Evolutionary conservation across 2,113 vertebrate genomes (phyloP), one percentile per base, ranked within the genome.

Genomic region (Proterorhinus semilunaris): DNA sequence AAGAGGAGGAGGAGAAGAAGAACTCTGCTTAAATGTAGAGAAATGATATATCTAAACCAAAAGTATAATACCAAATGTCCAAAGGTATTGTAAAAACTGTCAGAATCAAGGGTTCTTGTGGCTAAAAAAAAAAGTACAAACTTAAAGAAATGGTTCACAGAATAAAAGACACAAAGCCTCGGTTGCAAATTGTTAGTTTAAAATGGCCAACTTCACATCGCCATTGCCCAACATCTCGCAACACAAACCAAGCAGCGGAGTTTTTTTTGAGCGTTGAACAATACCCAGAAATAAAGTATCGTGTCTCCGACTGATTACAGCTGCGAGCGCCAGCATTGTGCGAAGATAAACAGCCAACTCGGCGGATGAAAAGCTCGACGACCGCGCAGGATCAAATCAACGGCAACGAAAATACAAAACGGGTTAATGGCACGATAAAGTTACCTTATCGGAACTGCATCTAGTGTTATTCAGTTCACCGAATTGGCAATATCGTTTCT

Each of bases 271-370:
- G 42, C 76, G 46, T 62, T 76, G 67, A 85, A 88, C 82, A 85
- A 87, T 80, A 73, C 76, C 68, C 21, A 69, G 65, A 65, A 83
- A 84, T 77, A 79, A 66, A 77, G 68, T 70, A 76, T 76, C 42
- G 67, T 86, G 55, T 69, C 65, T 65, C 47, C 67, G 75, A 68
- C 49, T 84, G 77, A 90, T 88, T 87, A 88, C 76, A 81, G 84
- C 74, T 62, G 70, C 53, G 72, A 63, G 3, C 43, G 79, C 81
- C 85, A 86, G 71, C 67, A 80, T 78, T 82, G 78, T 66, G 64
- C 72, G 70, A 77, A 78, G 79, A 78, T 71, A 79, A 79, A 77
- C 74, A 75, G 21, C 66, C 53, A 58, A 65, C 62, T 78, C 83
- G 69, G 8, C 74, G 79, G 44, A 65, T 50, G 80, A 68, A 68